Base-by-base conservation (phyloP, 2,888 invertebrate genomes). In the Ochlodes sylvanus region DNA sequence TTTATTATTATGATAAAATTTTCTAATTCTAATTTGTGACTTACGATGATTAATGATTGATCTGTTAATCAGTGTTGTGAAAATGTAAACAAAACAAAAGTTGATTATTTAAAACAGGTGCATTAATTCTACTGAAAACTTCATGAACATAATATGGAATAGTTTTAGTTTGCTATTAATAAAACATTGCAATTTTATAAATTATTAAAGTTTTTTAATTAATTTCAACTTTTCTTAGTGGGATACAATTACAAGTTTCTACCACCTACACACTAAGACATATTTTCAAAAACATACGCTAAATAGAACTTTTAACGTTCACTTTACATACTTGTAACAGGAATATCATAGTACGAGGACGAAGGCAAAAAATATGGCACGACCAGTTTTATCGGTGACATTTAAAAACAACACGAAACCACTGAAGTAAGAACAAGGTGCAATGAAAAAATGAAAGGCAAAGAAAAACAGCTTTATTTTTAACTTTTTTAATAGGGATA, bases 401-500 rank as follows among this genome's bases (percentile, higher is more conserved):
- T 47, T 47, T 17, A 10, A 38, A 17, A 47, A 47, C 47, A 17
- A 47, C 17, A 47, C 17, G 50, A 50, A 21, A 19, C 19, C 19
- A 50, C 50, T 3, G 50, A 19, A 50, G 19, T 19, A 9, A 5
- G 50, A 50, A 19, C 19, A 19, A 50, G 50, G 50, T 50, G 14
- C 9, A 68, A 69, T 81, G 81, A 79, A 77, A 82, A 83, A 67
- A 83, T 71, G 60, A 72, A 71, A 52, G 47, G 44, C 66, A 75
- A 72, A 72, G 64, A 73, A 74, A 76, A 72, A 63, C 42, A 67
- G 65, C 67, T 70, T 75, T 75, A 75, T 79, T 92, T 90, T 92
- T 89, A 92, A 91, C 88, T 90, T 91, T 90, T 92, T 92, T 92
- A 92, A 92, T 92, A 92, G 91, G 90, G 91, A 91, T 92, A 92